Base-by-base conservation (phyloP, 1,140 invertebrate species). In the Cotesia glomerata region DNA sequence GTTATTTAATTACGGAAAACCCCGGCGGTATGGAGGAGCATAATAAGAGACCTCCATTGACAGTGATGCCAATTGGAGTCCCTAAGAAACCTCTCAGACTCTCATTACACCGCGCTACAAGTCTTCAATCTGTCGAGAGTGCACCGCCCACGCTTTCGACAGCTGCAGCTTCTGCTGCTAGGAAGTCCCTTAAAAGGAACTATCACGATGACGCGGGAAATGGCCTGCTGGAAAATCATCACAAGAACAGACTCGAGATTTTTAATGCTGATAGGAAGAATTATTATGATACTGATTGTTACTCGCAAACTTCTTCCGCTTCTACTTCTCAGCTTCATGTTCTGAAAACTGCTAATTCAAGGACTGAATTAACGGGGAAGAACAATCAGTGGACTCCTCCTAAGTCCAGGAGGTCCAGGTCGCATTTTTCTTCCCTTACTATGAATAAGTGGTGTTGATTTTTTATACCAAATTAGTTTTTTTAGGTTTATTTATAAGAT, bases 31-130 rank as follows among this genome's bases (percentile, higher is more conserved):
- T 0, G 84, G 84, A 14, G 0, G 82, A 86, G 0, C 35, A 61
- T 1, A 75, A 74, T 18, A 82, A 82, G 9, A 77, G 58, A 45
- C 79, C 76, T 0, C 79, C 83, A n/a, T 82, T 86, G 26, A 72
- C 80, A 3, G 89, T 84, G 77, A 88, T 87, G 1, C 85, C 94
- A 4, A 18, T 58, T 5, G 91, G 91, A 14, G 94, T 95, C 4
- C 95, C 95, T 14, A 93, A 94, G 78, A 96, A 96, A 80, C 95
- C 95, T 0, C 78, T 95, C 0, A 87, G 95, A 4, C 82, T 96
- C 3, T 95, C 94, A 0, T 83, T 96, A 1, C 94, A 95, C 79
- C 90, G 94, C 75, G 93, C 94, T 0, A 89, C 92, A 8, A 95
- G 94, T 85, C 88, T 95, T 16, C 94, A 95, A 76, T 94, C 93